Conservation (phyloP, 2,113 vertebrate genomes). For the Turdus rufiventris region DNA sequence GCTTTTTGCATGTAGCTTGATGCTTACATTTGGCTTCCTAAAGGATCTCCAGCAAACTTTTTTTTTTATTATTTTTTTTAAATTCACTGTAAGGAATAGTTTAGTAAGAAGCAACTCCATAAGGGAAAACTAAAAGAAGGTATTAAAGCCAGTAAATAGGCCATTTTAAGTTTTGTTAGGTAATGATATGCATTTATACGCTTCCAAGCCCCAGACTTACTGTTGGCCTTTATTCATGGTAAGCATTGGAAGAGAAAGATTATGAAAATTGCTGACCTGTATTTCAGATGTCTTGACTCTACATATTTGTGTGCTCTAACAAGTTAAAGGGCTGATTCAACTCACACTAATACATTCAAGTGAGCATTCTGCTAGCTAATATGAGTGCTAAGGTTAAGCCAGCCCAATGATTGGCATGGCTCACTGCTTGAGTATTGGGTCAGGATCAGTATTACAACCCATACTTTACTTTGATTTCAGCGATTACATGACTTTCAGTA, state of each 20-base stretch:
- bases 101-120: background rate
- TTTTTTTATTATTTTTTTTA: too few relatives aligned
- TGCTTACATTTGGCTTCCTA: conserved; percentile 50
- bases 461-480: background rate
- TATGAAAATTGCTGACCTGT: background rate
- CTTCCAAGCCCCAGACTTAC: background rate
- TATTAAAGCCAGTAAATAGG: background rate
- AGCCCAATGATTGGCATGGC: background rate
- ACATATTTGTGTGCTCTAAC: background rate
- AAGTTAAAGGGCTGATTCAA: background rate
- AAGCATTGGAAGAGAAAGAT: background rate
- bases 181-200: background rate
- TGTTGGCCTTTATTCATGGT: background rate
- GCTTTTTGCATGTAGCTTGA: conserved; percentile 38
- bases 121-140: background rate
- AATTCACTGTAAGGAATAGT: background rate
- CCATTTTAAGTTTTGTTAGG: background rate
- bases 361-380: background rate
- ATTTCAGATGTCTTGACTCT: background rate
- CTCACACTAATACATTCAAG: background rate
- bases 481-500: accelerated
- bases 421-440: background rate
- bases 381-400: background rate
- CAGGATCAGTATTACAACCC: background rate
- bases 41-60: background rate